Evolutionary conservation across 2,888 invertebrate species (phyloP).

Genomic region (Macaria liturata): DNA sequence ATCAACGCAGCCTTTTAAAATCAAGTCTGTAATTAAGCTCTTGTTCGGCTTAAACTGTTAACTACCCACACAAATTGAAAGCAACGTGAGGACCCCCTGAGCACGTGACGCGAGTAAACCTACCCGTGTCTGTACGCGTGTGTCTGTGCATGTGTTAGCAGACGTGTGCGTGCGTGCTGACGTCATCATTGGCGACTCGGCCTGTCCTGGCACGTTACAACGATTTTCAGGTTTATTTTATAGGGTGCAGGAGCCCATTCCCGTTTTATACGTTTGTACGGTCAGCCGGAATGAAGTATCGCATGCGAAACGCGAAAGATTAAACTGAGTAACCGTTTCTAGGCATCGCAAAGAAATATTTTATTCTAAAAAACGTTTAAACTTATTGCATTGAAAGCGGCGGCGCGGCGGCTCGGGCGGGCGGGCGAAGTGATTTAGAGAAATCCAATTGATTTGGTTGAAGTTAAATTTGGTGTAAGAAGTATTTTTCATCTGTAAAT

Average conservation of each 20-base stretch:
- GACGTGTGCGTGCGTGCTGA: constrained; percentile 37
- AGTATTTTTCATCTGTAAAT: background rate
- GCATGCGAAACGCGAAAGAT: constrained; percentile 4
- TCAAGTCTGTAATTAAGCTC: constrained; percentile 21
- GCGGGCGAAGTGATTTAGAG: constrained; percentile 7
- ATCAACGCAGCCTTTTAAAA: constrained; percentile 7
- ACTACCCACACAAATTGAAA: constrained; percentile 21
- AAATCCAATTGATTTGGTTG: constrained; percentile 9
- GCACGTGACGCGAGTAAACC: constrained; percentile 43
- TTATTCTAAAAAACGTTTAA: constrained; percentile 9
- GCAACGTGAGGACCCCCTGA: constrained; percentile 30
- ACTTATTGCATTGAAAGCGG: constrained; percentile 4
- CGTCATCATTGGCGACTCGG: constrained; percentile 47
- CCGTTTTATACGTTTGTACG: constrained; percentile 16
- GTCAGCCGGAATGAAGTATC: constrained; percentile 8
- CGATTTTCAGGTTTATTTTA: constrained; percentile 22
- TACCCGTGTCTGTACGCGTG: constrained; percentile 2
- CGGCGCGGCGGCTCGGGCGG: constrained; percentile 3
- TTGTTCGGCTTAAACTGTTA: constrained; percentile 13
- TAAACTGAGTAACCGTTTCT: background rate
- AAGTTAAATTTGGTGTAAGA: constrained; percentile 2
- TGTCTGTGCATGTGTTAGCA: background rate
- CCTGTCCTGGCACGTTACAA: constrained; percentile 18
- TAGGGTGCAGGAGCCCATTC: constrained; percentile 19
- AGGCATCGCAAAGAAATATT: constrained; percentile 2